A percentile compares a stretch with the other conserved stretches of the same genome.
Evolutionary conservation across 2,797 vertebrate genomes (phyloP).

Genomic region (Phalloptychus januarius): DNA sequence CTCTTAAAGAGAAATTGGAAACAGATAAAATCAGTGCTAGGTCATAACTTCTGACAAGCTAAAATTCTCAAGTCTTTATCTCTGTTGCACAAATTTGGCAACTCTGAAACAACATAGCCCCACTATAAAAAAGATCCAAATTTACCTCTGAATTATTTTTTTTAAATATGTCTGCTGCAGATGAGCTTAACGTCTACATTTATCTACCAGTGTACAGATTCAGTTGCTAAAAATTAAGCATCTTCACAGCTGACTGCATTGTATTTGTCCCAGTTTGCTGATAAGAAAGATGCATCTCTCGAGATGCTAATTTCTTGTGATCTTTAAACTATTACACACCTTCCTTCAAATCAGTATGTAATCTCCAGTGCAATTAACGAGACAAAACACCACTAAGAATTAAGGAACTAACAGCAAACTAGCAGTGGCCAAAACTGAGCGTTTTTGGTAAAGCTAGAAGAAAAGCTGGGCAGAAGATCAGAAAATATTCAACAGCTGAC

Average conservation of each 20-base stretch:
- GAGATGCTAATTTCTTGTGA: conserved; percentile 7
- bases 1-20: not conserved
- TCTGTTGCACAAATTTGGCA: not conserved
- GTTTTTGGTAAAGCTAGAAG: conserved; percentile 39
- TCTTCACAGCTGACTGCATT: not conserved
- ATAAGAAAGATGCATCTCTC: conserved; percentile 15
- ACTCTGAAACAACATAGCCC: not conserved
- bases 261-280: not conserved
- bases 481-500: conserved; percentile 64
- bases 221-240: not conserved
- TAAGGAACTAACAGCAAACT: conserved; percentile 26
- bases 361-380: conserved; percentile 53
- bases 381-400: conserved; percentile 59
- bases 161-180: not conserved
- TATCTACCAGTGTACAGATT: not conserved
- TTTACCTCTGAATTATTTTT: not conserved
- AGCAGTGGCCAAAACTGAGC: conserved; percentile 41
- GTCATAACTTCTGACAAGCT: not conserved
- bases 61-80: not conserved
- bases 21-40: not conserved
- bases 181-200: not conserved
- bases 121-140: not conserved
- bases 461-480: conserved; percentile 26
- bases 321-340: conserved; percentile 38
- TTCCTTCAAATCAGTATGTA: conserved; percentile 32